These are phyloP conservation scores for Zaprionus africanus DNA, from an alignment of 1,140 invertebrate species.

Conservation along the genomic window DNA sequence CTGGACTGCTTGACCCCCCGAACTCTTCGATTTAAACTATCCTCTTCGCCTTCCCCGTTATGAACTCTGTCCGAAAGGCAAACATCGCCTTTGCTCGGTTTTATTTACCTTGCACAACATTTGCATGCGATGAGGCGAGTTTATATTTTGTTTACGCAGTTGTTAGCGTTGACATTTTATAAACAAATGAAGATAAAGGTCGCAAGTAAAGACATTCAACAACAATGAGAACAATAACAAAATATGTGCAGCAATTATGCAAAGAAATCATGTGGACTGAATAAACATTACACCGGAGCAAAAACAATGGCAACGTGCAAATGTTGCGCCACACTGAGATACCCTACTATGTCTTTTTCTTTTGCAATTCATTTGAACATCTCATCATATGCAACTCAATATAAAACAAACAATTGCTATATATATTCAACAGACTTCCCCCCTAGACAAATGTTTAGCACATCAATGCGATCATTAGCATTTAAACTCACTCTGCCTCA, in stretches of 20 bases:
- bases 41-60: background rate
- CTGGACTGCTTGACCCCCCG: background rate
- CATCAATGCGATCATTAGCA: slow-evolving; percentile 5
- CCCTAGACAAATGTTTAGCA: background rate
- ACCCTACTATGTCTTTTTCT: background rate
- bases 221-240: slow-evolving; percentile 6
- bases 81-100: background rate
- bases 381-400: too few relatives aligned
- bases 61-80: background rate
- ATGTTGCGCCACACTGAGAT: background rate
- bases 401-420: background rate
- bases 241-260: slow-evolving; percentile 5
- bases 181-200: slow-evolving; percentile 4
- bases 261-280: slow-evolving; percentile 12
- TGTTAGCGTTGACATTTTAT: slow-evolving; percentile 29
- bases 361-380: too few relatives aligned
- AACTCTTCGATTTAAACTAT: background rate
- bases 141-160: slow-evolving; percentile 51
- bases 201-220: slow-evolving; percentile 16
- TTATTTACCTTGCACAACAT: slow-evolving; percentile 36
- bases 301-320: background rate
- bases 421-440: background rate
- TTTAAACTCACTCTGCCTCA: background rate
- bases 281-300: background rate
- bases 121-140: slow-evolving; percentile 22